A percentile compares a stretch with the other conserved stretches of the same genome.
These are phyloP conservation scores for Drosophila borealis DNA, from an alignment of 2,888 invertebrate genomes.

Conservation along the genomic window DNA sequence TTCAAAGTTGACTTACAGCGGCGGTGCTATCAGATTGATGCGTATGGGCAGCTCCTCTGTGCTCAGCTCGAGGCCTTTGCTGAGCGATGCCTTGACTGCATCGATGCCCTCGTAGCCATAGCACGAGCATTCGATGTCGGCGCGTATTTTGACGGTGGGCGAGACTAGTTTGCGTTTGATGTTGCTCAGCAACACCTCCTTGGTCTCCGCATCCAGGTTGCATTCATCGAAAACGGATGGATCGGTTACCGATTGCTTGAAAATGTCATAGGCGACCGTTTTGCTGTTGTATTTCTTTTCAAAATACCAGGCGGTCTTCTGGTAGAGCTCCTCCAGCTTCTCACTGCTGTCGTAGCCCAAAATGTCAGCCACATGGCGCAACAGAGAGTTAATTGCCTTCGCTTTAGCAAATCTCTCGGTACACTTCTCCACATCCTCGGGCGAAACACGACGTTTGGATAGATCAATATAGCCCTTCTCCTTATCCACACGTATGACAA, in stretches of 20 bases:
- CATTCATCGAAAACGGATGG: conserved; percentile 98
- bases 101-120: conserved; percentile 99
- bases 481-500: conserved; percentile 99
- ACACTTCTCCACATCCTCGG: conserved; percentile 99
- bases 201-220: conserved; percentile 95
- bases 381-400: conserved; percentile 98
- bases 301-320: conserved; percentile 98
- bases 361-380: conserved; percentile 98
- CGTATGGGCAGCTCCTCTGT: conserved; percentile 98
- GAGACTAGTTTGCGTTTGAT: conserved; percentile 98
- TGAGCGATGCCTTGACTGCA: conserved; percentile 97
- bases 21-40: conserved; percentile 99
- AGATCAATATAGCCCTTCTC: conserved; percentile 99
- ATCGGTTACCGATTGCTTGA: conserved; percentile 98
- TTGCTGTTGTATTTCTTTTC: conserved; percentile 98
- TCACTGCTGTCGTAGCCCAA: conserved; percentile 95
- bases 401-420: conserved; percentile 99
- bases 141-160: conserved; percentile 97
- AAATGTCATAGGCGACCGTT: conserved; percentile 98
- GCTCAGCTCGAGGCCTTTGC: conserved; percentile 94
- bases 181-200: conserved; percentile 95
- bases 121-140: conserved; percentile 97
- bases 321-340: conserved; percentile 97
- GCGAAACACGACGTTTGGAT: conserved; percentile 98
- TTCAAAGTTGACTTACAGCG: conserved; percentile 88